Conservation (phyloP, 2,888 invertebrate species). For the Acleris holmiana region DNA sequence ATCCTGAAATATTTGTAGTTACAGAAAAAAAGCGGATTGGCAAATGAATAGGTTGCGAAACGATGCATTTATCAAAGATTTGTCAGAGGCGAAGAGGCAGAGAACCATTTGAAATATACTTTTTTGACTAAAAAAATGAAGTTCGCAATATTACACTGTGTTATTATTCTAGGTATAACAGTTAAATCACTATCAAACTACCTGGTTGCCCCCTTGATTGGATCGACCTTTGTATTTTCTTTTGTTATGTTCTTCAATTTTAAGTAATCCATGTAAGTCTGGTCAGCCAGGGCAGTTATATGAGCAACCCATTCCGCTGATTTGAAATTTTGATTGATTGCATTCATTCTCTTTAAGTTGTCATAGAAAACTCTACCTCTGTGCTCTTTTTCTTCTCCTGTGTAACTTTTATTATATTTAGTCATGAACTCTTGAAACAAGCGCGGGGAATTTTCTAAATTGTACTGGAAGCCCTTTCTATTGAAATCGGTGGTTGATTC, state of each 20-base stretch:
- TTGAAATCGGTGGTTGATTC: neutral
- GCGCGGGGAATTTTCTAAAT: constrained; percentile 8
- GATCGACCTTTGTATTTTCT: neutral
- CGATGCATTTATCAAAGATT: no score
- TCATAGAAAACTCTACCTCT: constrained; percentile 12
- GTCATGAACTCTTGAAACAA: constrained; percentile 13
- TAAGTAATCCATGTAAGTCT: constrained; percentile 16
- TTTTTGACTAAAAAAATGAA: no score
- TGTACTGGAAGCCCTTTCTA: constrained; percentile 5
- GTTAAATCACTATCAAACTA: no score
- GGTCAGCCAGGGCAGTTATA: constrained; percentile 1
- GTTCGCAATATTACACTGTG: no score
- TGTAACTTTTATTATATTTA: constrained; percentile 13
- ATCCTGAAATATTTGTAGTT: no score
- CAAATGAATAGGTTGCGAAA: no score
- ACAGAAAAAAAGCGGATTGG: no score
- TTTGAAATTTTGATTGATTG: constrained; percentile 23
- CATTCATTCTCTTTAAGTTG: constrained; percentile 29
- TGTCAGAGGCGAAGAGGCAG: no score
- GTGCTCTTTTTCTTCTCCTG: neutral
- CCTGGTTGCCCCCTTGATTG: neutral
- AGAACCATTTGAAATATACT: no score
- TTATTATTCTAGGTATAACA: no score
- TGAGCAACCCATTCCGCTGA: neutral
- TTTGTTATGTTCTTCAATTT: constrained; percentile 2